Base-by-base conservation (phyloP, 2,888 invertebrate species). In the Crossocerus cetratus region DNA sequence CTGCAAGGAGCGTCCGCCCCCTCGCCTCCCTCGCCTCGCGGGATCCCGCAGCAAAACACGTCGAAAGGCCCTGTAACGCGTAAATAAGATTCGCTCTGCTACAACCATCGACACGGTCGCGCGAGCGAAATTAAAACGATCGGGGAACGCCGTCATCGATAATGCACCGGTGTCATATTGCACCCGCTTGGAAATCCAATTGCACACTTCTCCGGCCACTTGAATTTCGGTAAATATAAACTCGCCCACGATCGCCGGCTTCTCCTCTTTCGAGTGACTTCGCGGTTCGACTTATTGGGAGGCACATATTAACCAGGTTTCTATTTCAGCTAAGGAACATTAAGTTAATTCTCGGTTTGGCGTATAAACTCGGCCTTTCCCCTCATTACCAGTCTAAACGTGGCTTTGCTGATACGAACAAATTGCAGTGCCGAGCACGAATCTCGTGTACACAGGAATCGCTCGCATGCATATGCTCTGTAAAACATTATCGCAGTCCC, bases 161-260 rank as follows among this genome's bases (percentile, higher is more conserved):
- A 77, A 78, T 67, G 55, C 62, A 53, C 45, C 18, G 54, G 72
- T 72, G 68, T 76, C 78, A 55, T 69, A 65, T 78, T 74, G 72
- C 79, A 66, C 62, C 62, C 20, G 49, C 45, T 49, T 43, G 69
- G 63, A 64, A 70, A 79, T 69, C 61, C 61, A 68, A 77, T 73
- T 72, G 67, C 75, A 55, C 23, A 58, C 57, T n/a, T 65, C 70
- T 77, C 69, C 43, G 57, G 66, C 53, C 69, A 49, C 66, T 80
- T 80, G 77, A 80, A 80, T 80, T 80, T 68, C 80, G 73, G 78
- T 78, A 81, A 80, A 77, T 74, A 73, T 74, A 73, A 60, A 55
- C 59, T 20, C 60, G 62, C 45, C 64, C 72, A 76, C 70, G 67
- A 65, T 72, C 69, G 21, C 32, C 54, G 65, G 67, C 80, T 67